A percentile compares a stretch with the other conserved stretches of the same genome.
These are phyloP conservation scores for Lophotis ruficrista DNA, from an alignment of 2,113 vertebrate genomes.

Conservation along the genomic window DNA sequence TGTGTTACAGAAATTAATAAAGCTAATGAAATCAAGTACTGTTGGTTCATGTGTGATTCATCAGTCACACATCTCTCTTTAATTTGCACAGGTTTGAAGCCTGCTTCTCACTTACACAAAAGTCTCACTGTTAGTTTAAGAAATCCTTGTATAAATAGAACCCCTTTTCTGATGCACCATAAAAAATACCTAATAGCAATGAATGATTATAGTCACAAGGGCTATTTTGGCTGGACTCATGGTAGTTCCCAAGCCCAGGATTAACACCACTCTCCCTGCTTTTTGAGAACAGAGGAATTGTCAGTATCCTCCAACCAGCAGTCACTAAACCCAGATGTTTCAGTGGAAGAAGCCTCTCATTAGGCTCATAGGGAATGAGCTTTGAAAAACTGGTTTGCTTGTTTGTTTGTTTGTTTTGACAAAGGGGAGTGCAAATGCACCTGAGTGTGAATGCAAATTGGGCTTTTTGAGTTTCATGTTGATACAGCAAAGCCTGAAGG, in stretches of 20 bases:
- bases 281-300: conserved; percentile 23
- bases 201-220: neutral
- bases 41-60: conserved; percentile 39
- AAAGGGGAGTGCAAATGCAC: conserved; percentile 43
- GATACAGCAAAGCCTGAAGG: conserved; percentile 59
- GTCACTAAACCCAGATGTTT: conserved; percentile 61
- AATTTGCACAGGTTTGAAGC: conserved; percentile 27
- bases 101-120: conserved; percentile 3
- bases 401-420: conserved; percentile 62
- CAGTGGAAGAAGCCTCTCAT: conserved; percentile 59
- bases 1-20: conserved; percentile 24
- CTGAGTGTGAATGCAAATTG: conserved; percentile 60
- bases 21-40: conserved; percentile 35
- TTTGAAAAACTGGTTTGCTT: conserved; percentile 60
- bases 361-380: neutral
- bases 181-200: conserved; percentile 47
- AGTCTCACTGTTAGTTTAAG: conserved; percentile 33
- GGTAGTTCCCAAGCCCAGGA: neutral
- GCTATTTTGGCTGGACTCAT: neutral
- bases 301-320: conserved; percentile 21
- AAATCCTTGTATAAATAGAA: neutral
- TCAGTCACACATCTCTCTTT: conserved; percentile 47
- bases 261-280: conserved; percentile 2
- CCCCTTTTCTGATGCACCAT: conserved; percentile 45
- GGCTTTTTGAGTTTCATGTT: conserved; percentile 53